Evolutionary conservation across 1,140 invertebrate genomes (phyloP).

Genomic region (Galleria mellonella): DNA sequence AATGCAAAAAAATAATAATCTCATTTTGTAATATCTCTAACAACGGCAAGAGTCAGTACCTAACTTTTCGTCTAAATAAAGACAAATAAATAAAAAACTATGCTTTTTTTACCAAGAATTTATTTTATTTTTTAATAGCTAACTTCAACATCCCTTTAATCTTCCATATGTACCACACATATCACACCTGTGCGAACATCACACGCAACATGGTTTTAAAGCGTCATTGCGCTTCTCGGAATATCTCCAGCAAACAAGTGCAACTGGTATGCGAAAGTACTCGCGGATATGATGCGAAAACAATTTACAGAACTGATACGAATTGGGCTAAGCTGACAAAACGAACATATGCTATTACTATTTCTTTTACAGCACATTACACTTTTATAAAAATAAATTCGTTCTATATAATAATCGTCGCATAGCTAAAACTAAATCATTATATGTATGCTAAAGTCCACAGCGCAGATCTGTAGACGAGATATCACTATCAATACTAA

Average conservation of each 20-base stretch:
- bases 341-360: too few species aligned
- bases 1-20: slow-evolving; percentile 16
- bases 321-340: too few species aligned
- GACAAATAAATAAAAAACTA: slow-evolving; percentile 18
- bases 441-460: background rate
- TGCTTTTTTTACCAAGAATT: slow-evolving; percentile 43
- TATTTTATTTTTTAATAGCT: slow-evolving; percentile 43
- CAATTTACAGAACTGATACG: too few species aligned
- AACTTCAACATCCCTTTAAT: slow-evolving; percentile 32
- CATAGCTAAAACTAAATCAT: too few species aligned
- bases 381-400: background rate
- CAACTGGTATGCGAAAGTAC: too few species aligned
- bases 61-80: too few species aligned
- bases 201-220: slow-evolving; percentile 4
- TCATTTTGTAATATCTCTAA: slow-evolving; percentile 15
- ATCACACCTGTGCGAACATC: slow-evolving; percentile 22
- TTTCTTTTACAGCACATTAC: too few species aligned
- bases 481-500: slow-evolving; percentile 7
- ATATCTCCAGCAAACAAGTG: background rate
- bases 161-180: slow-evolving; percentile 18
- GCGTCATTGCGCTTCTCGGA: background rate
- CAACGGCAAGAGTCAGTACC: too few species aligned
- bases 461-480: slow-evolving; percentile 9
- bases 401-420: too few species aligned
- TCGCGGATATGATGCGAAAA: too few species aligned